phyloP scores from a whole-genome alignment of 2,888 invertebrate species.

The Protonemura montana region DNA sequence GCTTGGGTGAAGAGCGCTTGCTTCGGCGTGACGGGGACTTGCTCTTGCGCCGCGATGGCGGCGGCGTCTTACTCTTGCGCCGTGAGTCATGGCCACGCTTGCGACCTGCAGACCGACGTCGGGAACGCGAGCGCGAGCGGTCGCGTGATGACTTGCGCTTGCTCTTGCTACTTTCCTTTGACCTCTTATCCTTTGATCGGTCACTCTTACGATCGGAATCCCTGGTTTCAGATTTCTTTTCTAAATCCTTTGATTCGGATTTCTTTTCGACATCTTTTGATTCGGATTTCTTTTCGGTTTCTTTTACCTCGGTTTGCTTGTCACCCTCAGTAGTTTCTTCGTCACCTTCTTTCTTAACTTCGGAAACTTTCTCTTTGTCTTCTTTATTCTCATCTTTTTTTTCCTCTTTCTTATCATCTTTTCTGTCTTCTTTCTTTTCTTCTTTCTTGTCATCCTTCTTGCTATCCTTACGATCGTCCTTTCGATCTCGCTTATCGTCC shows the following conservation, averaged over 20 bases:
- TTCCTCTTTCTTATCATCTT: slow-evolving; percentile 46
- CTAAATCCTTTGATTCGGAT: slow-evolving; percentile 46
- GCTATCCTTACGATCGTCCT: slow-evolving; percentile 39
- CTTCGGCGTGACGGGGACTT: slow-evolving; percentile 43
- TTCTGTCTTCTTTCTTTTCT: slow-evolving; percentile 49
- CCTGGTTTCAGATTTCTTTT: slow-evolving; percentile 44
- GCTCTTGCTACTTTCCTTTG: slow-evolving; percentile 45
- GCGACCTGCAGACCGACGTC: slow-evolving; percentile 49
- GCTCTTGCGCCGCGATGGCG: slow-evolving; percentile 46
- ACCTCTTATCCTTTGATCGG: slow-evolving; percentile 45
- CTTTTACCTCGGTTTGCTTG: slow-evolving; percentile 23
- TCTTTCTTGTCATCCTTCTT: slow-evolving; percentile 44
- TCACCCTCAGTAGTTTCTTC: slow-evolving; percentile 43
- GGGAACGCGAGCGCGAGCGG: slow-evolving; percentile 48
- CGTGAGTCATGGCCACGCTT: slow-evolving; percentile 53
- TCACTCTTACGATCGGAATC: slow-evolving; percentile 49
- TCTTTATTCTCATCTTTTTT: slow-evolving; percentile 42
- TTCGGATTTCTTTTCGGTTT: slow-evolving; percentile 28
- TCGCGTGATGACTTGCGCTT: slow-evolving; percentile 48
- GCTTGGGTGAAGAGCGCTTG: background rate
- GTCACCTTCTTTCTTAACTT: slow-evolving; percentile 44
- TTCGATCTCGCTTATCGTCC: slow-evolving; percentile 42
- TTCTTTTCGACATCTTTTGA: slow-evolving; percentile 44
- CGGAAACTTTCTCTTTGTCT: slow-evolving; percentile 47
- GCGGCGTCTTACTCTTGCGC: slow-evolving; percentile 52